Conservation (phyloP, 2,113 vertebrate genomes). For the Tragelaphus strepsiceros region DNA sequence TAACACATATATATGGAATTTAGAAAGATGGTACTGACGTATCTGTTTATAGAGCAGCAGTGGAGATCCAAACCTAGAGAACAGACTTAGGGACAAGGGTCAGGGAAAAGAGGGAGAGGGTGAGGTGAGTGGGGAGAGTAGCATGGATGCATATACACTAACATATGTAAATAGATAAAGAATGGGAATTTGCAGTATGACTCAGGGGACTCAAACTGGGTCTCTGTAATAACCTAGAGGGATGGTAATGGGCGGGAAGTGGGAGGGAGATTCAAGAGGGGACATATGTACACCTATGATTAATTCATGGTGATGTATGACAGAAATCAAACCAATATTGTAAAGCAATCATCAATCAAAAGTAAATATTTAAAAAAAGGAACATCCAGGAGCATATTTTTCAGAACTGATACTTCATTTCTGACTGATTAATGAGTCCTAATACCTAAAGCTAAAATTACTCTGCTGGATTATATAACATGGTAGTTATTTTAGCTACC, state of each 20-base stretch:
- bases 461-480: neutral
- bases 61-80: neutral
- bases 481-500: neutral
- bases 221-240: neutral
- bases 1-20: neutral
- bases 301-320: neutral
- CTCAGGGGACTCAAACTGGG: neutral
- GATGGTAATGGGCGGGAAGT: neutral
- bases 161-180: neutral
- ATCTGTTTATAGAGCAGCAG: neutral
- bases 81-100: neutral
- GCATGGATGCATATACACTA: neutral
- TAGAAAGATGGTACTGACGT: neutral
- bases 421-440: neutral
- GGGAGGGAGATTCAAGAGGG: neutral
- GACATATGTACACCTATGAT: neutral
- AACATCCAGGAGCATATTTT: neutral
- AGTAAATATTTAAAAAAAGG: neutral
- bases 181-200: neutral
- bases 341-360: neutral
- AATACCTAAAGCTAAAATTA: neutral
- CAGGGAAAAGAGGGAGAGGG: neutral
- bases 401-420: neutral
- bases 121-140: neutral
- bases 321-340: neutral